Evolutionary conservation across 2,888 invertebrate species (phyloP).

Genomic region (Meandrusa payeni): DNA sequence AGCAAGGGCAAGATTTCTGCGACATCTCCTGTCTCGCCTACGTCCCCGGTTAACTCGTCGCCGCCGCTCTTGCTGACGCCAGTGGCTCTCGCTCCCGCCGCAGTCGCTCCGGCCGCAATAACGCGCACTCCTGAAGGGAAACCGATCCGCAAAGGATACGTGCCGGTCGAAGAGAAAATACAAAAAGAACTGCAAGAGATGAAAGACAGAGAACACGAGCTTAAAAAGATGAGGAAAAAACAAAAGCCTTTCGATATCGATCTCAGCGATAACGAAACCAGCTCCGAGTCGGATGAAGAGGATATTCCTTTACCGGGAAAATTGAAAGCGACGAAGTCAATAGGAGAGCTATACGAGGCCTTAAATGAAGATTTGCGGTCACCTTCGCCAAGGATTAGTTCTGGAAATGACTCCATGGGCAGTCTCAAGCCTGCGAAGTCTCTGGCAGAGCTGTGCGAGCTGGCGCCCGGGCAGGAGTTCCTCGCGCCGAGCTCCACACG

Average conservation of each 20-base stretch:
- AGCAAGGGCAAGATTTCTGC: constrained; percentile 85
- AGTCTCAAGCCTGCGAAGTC: constrained; percentile 84
- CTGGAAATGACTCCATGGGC: constrained; percentile 66
- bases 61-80: constrained; percentile 67
- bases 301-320: constrained; percentile 82
- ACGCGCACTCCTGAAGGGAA: constrained; percentile 82
- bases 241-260: constrained; percentile 83
- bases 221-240: constrained; percentile 85
- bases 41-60: constrained; percentile 49
- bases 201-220: constrained; percentile 89
- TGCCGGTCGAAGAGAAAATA: constrained; percentile 94
- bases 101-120: constrained; percentile 54
- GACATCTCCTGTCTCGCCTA: constrained; percentile 43
- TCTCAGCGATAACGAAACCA: constrained; percentile 80
- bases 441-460: constrained; percentile 84
- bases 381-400: constrained; percentile 69
- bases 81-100: constrained; percentile 41
- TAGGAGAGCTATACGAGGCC: constrained; percentile 84
- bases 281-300: constrained; percentile 80
- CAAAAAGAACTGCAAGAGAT: constrained; percentile 92
- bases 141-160: constrained; percentile 87
- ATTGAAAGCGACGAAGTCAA: constrained; percentile 83
- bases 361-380: constrained; percentile 69
- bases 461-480: constrained; percentile 82
- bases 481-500: constrained; percentile 85